Conservation (phyloP, 2,113 vertebrate species). For the Brachypodius melanocephalos region DNA sequence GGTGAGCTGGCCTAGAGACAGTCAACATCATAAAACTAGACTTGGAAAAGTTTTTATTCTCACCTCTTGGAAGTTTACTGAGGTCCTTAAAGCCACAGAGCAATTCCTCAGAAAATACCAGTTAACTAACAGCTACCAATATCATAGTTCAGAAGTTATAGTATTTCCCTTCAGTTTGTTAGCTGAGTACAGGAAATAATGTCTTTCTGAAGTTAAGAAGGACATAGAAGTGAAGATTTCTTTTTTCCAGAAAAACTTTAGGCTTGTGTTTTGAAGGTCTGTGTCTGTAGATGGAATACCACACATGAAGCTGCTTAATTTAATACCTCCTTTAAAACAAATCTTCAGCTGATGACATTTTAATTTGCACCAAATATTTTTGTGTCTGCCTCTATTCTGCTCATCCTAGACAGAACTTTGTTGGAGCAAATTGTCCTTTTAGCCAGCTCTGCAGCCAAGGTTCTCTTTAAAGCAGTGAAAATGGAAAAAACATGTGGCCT, state of each 20-base stretch:
- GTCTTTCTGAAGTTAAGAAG: not conserved
- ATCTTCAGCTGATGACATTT: not conserved
- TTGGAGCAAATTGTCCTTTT: not conserved
- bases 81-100: not conserved
- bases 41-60: not conserved
- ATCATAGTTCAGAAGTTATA: not conserved
- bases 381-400: not conserved
- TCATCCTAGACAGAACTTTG: not conserved
- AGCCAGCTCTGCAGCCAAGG: not conserved
- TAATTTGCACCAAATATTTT: not conserved
- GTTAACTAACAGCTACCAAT: not conserved
- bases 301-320: not conserved
- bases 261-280: not conserved
- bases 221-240: not conserved
- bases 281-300: not conserved
- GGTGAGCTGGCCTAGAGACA: not conserved
- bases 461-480: not conserved
- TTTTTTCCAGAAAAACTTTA: not conserved
- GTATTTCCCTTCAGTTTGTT: not conserved
- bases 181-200: not conserved
- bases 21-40: not conserved
- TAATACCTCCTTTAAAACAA: not conserved
- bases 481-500: not conserved
- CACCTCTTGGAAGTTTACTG: not conserved
- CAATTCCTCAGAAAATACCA: not conserved